Conservation (phyloP, 2,113 vertebrate genomes). For the Platysteira castanea region DNA sequence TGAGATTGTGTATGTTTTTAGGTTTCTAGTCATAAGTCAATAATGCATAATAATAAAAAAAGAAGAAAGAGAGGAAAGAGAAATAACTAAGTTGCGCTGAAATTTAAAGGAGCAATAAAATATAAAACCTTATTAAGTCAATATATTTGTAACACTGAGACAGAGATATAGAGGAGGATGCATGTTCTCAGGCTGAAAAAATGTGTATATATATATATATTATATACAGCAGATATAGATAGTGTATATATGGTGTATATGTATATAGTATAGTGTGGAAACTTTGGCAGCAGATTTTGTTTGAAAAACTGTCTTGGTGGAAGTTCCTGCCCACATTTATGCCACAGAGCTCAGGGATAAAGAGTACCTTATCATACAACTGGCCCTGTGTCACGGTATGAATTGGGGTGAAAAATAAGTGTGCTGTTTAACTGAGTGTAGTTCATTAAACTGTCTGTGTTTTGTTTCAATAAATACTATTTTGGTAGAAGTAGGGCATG, state of each 20-base stretch:
- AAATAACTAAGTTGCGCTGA: background rate
- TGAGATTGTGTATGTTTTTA: background rate
- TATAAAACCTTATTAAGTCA: background rate
- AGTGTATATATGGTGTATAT: background rate
- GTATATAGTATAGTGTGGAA: background rate
- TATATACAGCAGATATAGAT: background rate
- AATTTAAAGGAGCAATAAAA: background rate
- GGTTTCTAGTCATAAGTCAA: background rate
- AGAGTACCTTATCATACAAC: background rate
- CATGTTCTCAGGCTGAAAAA: background rate
- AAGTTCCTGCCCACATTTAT: background rate
- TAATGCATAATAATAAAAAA: background rate
- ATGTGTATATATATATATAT: fast-evolving
- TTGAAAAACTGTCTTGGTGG: background rate
- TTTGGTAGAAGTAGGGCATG: background rate
- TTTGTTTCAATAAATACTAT: background rate
- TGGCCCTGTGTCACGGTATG: background rate
- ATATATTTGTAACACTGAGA: background rate
- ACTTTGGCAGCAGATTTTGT: background rate
- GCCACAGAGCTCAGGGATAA: background rate
- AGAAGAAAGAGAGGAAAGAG: background rate
- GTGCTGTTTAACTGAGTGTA: background rate
- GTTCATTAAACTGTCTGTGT: background rate
- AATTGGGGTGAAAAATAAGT: background rate
- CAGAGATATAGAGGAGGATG: background rate